Conservation (phyloP, 2,888 invertebrate genomes). For the Ichneumoninae sp. region DNA sequence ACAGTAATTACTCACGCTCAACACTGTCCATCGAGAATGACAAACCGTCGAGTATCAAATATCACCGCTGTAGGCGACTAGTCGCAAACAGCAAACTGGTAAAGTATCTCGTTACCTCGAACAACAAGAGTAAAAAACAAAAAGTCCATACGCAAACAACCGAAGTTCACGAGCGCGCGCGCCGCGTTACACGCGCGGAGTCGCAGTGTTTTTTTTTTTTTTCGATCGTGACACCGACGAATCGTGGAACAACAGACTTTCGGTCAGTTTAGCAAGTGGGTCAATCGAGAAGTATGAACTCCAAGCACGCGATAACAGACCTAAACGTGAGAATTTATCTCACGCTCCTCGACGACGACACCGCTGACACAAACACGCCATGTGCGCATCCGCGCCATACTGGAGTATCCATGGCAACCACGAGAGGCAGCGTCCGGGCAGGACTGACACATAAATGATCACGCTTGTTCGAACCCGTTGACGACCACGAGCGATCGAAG, state of each 20-base stretch:
- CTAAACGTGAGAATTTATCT: conserved; percentile 30
- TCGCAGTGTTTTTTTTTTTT: conserved; percentile 31
- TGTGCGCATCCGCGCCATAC: conserved; percentile 43
- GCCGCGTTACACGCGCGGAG: conserved; percentile 23
- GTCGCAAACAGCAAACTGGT: conserved; percentile 22
- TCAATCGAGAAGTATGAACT: conserved; percentile 48
- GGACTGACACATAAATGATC: neutral
- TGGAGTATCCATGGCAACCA: conserved; percentile 59
- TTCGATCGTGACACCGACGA: conserved; percentile 44
- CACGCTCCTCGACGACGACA: neutral
- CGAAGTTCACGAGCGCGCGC: neutral
- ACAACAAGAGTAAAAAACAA: conserved; percentile 6
- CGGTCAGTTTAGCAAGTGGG: conserved; percentile 43
- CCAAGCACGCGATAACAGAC: neutral
- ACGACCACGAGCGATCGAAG: neutral
- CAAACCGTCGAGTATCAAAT: conserved; percentile 40
- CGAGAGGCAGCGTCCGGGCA: neutral
- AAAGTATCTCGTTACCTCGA: conserved; percentile 53
- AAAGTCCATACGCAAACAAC: neutral
- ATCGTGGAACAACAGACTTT: neutral
- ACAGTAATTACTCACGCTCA: conserved; percentile 30
- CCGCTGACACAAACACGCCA: conserved; percentile 20
- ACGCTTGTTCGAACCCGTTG: neutral
- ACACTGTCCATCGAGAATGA: conserved; percentile 13
- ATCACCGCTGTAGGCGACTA: conserved; percentile 9